Base-by-base conservation (phyloP, 2,888 invertebrate species). In the Netelia melanura region DNA sequence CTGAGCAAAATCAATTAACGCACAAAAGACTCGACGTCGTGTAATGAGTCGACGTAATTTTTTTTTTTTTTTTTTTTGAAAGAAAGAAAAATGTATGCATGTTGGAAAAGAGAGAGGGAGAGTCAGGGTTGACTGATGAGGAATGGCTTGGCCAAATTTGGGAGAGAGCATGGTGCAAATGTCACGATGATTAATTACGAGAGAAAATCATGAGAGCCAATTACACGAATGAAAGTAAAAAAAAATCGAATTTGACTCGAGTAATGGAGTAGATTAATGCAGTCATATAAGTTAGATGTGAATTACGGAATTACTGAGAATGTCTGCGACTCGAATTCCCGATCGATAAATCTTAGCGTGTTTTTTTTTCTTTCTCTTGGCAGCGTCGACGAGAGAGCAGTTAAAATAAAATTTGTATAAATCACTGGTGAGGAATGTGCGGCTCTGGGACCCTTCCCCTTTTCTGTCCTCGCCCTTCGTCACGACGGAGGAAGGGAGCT, bases 331-430 rank as follows among this genome's bases (percentile, higher is more conserved):
- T 67, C 21, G 6, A 80, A 38, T 52, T 74, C 56, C 2, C 17
- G 30, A 30, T 56, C 48, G 70, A 75, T 56, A 58, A 75, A 70
- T 82, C 71, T 72, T 64, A 30, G 52, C 44, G 67, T 68, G 62
- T 81, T 81, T 62, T 23, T 25, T 58, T 65, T 72, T 44, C 43
- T 64, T 52, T 17, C 17, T 25, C 17, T 56, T 21, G 54, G 43
- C 58, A 56, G 43, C 67, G 30, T 38, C 56, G 68, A 86, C 80
- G 80, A 75, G 81, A 74, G 82, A 79, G 23, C 81, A 86, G 87
- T 88, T 87, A 88, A 87, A 87, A 87, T 87, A 85, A 88, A 88
- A 88, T 88, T 86, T 81, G 83, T 84, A 87, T 89, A 88, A 89
- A 89, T 89, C 87, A 88, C 85, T 71, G 61, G 56, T 70, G 52